A percentile compares a stretch with the other conserved stretches of the same genome.
Conservation (phyloP, 2,113 vertebrate species). For the Lonchura striata region DNA sequence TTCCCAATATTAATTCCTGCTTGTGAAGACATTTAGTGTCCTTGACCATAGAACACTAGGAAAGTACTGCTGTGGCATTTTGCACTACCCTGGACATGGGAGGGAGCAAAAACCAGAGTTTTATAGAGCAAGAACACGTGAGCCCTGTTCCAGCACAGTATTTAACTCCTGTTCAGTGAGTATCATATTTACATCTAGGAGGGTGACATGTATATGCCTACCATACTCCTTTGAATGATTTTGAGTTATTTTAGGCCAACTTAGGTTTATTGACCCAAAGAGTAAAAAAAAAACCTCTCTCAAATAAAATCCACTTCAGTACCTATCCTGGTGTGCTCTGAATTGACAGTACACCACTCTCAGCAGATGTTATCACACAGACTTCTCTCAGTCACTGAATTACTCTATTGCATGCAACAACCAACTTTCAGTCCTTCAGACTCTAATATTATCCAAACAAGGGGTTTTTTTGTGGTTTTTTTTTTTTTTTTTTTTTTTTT, state of each 20-base stretch:
- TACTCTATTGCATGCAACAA: not conserved
- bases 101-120: not conserved
- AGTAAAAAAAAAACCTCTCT: not conserved
- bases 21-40: constrained; percentile 46
- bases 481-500: not conserved
- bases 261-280: not conserved
- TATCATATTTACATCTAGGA: not conserved
- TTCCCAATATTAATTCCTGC: constrained; percentile 52
- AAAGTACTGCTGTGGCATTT: not conserved
- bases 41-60: constrained; percentile 40
- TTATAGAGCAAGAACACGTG: not conserved
- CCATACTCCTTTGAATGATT: not conserved
- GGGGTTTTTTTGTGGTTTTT: too few species aligned
- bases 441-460: not conserved
- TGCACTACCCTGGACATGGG: not conserved
- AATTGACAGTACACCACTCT: not conserved
- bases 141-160: not conserved
- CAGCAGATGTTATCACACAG: not conserved
- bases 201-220: not conserved
- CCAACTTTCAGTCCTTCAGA: not conserved
- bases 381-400: not conserved
- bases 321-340: not conserved
- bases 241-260: not conserved
- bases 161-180: not conserved
- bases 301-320: not conserved